Conservation (phyloP, 2,797 vertebrate species). For the Molossus alvarezi region DNA sequence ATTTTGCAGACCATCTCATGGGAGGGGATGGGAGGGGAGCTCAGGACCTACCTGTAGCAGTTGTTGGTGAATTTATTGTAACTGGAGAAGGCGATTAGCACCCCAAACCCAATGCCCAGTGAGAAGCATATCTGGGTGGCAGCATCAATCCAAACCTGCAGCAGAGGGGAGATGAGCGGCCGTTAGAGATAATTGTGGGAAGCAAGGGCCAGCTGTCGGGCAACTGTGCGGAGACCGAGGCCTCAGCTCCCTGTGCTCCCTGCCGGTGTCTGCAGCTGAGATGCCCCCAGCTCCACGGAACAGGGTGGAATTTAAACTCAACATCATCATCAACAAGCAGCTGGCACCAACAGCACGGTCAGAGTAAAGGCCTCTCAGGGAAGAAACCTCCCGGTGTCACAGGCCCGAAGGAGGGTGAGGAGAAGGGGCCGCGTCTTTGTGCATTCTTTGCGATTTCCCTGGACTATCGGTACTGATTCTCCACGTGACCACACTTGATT, state of each 20-base stretch:
- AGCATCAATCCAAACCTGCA: conserved; percentile 96
- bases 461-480: background rate
- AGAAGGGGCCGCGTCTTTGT: background rate
- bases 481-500: background rate
- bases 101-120: conserved; percentile 96
- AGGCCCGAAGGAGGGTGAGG: background rate
- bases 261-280: background rate
- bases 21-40: background rate
- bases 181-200: conserved; percentile 13
- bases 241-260: too few relatives aligned
- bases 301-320: conserved; percentile 67
- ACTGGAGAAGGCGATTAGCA: conserved; percentile 97
- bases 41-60: conserved; percentile 93
- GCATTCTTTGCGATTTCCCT: background rate
- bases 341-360: background rate
- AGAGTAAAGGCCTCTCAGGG: background rate
- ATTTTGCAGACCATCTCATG: too few relatives aligned
- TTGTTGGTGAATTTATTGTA: conserved; percentile 98
- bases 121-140: conserved; percentile 98
- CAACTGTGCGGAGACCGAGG: background rate
- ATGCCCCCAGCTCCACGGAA: conserved; percentile 78
- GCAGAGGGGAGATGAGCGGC: conserved; percentile 79
- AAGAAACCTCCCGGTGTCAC: background rate
- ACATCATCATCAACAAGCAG: conserved; percentile 45
- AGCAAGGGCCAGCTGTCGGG: background rate